Percentiles rank a stretch among this genome's conserved stretches.
These are phyloP conservation scores for Stenodera caucasica DNA, from an alignment of 2,888 invertebrate species.

Conservation along the genomic window DNA sequence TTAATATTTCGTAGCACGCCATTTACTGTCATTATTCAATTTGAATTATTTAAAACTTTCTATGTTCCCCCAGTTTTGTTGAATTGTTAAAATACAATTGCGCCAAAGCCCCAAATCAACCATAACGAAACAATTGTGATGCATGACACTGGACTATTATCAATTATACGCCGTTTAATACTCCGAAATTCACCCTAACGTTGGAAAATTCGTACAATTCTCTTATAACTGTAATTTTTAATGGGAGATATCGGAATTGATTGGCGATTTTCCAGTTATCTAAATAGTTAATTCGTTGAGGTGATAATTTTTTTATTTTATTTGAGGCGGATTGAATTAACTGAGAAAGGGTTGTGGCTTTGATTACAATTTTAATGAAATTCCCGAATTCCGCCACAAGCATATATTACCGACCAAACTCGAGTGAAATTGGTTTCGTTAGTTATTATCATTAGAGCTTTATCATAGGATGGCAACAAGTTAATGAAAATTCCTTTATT, in stretches of 20 bases:
- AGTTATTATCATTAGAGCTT: slow-evolving; percentile 6
- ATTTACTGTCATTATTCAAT: not conserved
- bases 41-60: not conserved
- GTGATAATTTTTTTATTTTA: not conserved
- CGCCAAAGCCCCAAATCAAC: not conserved
- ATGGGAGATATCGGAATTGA: not conserved
- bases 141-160: slow-evolving; percentile 10
- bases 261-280: no score
- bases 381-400: slow-evolving; percentile 14
- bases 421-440: slow-evolving; percentile 5
- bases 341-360: slow-evolving; percentile 16
- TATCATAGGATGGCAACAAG: not conserved
- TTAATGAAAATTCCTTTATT: no score
- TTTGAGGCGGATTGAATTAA: slow-evolving; percentile 3
- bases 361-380: slow-evolving; percentile 25
- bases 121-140: slow-evolving; percentile 7
- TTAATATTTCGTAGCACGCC: not conserved
- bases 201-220: no score
- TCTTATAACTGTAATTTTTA: not conserved
- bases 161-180: slow-evolving; percentile 4
- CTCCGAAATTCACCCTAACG: not conserved
- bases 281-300: no score
- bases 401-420: slow-evolving; percentile 14
- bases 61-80: not conserved
- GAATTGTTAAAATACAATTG: slow-evolving; percentile 7